These are phyloP conservation scores for Telmatochromis brachygnathus DNA, from an alignment of 2,113 vertebrate species.

Conservation along the genomic window DNA sequence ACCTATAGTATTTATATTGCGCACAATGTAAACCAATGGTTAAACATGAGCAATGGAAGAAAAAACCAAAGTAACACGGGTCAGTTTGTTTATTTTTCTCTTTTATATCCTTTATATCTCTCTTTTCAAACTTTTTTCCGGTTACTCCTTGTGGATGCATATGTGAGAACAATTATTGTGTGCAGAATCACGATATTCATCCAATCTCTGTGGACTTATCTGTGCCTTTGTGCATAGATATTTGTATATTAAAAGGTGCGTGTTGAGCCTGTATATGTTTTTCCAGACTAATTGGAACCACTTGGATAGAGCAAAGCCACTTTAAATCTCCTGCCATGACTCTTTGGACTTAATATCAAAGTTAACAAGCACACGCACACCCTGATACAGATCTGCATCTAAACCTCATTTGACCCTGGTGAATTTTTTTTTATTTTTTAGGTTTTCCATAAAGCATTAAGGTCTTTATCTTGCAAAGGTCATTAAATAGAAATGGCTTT, in stretches of 20 bases:
- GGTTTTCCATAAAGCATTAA: background rate
- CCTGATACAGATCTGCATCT: background rate
- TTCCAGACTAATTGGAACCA: slow-evolving; percentile 49
- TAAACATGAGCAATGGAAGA: background rate
- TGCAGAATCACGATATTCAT: background rate
- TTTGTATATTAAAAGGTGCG: background rate
- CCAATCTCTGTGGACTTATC: background rate
- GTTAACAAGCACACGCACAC: slow-evolving; percentile 27
- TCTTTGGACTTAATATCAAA: slow-evolving; percentile 25
- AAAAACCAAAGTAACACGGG: background rate
- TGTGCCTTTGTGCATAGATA: background rate
- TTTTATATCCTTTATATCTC: background rate
- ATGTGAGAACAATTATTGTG: background rate
- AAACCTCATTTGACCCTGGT: background rate
- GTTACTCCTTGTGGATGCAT: background rate
- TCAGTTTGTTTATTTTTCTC: background rate
- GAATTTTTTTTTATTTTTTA: background rate
- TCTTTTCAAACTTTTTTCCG: background rate
- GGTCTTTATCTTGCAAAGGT: background rate
- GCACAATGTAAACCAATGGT: rapidly evolving
- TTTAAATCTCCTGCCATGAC: slow-evolving; percentile 19
- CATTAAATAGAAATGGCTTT: background rate
- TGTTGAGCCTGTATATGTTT: background rate
- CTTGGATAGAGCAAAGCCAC: background rate
- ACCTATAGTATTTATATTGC: background rate